A percentile compares a stretch with the other conserved stretches of the same genome.
phyloP scores from a whole-genome alignment of 2,797 vertebrate species.

The Uromys caudimaculatus region DNA sequence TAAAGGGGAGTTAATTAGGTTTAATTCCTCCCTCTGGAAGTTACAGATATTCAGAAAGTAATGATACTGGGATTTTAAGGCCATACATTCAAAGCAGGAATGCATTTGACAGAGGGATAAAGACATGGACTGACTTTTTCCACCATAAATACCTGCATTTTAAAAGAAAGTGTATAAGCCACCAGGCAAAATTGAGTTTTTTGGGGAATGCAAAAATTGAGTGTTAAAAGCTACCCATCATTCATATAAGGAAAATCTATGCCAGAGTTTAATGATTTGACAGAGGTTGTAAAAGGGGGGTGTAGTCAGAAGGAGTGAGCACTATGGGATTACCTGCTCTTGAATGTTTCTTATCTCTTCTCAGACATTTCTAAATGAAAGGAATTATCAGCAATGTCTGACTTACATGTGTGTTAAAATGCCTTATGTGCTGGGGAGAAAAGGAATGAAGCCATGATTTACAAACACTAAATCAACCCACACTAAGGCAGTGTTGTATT shows the following conservation, averaged over 20 bases:
- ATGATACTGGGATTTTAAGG: slow-evolving; percentile 27
- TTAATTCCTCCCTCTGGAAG: slow-evolving; percentile 49
- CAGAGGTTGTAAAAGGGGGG: background rate
- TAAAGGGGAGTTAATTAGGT: slow-evolving; percentile 61
- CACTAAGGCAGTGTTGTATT: background rate
- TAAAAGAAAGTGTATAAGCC: background rate
- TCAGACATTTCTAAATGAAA: slow-evolving; percentile 44
- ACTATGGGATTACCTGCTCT: background rate
- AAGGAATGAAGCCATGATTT: background rate
- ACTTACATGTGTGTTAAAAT: background rate
- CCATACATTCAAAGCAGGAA: background rate
- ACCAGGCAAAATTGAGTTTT: slow-evolving; percentile 10
- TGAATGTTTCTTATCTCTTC: background rate
- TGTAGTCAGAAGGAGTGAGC: background rate
- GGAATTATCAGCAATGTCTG: background rate
- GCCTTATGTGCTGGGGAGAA: background rate
- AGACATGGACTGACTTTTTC: slow-evolving; percentile 42
- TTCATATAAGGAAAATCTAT: background rate
- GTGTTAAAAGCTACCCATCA: background rate
- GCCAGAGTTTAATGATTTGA: background rate
- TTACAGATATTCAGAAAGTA: background rate
- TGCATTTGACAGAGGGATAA: background rate
- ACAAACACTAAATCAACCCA: background rate
- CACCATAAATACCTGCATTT: background rate
- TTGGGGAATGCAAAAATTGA: background rate